These are phyloP conservation scores for Rhingia campestris DNA, from an alignment of 2,888 invertebrate genomes.

Conservation along the genomic window DNA sequence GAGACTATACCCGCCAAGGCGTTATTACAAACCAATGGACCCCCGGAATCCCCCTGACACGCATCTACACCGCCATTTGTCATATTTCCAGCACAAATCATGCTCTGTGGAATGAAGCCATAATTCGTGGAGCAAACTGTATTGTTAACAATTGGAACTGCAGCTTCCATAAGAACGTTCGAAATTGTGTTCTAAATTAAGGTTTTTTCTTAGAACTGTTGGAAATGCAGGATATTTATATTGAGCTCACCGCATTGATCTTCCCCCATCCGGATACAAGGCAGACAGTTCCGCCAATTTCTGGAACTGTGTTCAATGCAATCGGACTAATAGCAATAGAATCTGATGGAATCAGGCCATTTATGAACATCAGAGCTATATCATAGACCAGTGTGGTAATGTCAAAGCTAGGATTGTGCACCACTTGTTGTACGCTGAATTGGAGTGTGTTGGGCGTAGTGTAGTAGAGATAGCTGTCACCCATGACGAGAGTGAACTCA, in stretches of 20 bases:
- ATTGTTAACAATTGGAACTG: constrained; percentile 75
- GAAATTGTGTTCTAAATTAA: constrained; percentile 68
- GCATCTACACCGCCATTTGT: constrained; percentile 77
- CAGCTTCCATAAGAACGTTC: constrained; percentile 68
- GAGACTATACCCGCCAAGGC: constrained; percentile 78
- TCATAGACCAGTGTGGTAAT: constrained; percentile 75
- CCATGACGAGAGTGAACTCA: constrained; percentile 77
- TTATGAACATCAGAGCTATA: constrained; percentile 78
- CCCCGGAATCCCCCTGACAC: constrained; percentile 80
- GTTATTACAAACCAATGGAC: constrained; percentile 77
- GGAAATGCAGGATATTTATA: constrained; percentile 54
- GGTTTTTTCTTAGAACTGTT: constrained; percentile 73
- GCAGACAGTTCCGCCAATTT: constrained; percentile 70
- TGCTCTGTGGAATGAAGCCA: constrained; percentile 65
- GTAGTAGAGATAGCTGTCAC: constrained; percentile 71
- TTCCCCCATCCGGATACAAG: constrained; percentile 79
- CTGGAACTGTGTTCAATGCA: constrained; percentile 52
- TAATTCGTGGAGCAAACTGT: constrained; percentile 73
- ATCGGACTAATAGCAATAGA: constrained; percentile 72
- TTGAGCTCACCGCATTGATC: constrained; percentile 73
- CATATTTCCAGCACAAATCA: constrained; percentile 78
- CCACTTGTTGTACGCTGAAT: constrained; percentile 76
- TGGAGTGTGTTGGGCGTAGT: constrained; percentile 63
- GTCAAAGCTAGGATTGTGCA: constrained; percentile 74
- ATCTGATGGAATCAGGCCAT: constrained; percentile 76